A percentile compares a stretch with the other conserved stretches of the same genome.
Conservation (phyloP, 2,888 invertebrate species). For the Lasius fuliginosus region DNA sequence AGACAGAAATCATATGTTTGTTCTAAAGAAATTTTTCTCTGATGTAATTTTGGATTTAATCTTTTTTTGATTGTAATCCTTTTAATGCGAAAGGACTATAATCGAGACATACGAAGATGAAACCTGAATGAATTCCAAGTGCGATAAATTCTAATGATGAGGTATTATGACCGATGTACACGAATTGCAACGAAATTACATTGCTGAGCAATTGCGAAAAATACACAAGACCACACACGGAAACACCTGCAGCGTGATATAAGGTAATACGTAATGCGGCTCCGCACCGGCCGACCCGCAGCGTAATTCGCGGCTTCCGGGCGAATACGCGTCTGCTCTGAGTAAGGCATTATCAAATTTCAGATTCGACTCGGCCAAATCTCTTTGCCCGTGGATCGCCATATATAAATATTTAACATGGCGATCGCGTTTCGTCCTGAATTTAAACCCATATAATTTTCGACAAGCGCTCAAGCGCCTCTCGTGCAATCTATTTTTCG, state of each 20-base stretch:
- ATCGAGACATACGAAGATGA: neutral
- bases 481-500: neutral
- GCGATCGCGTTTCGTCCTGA: constrained; percentile 76
- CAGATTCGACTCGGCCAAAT: constrained; percentile 83
- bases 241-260: constrained; percentile 76
- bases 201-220: constrained; percentile 47
- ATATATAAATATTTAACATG: constrained; percentile 83
- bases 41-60: neutral
- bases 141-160: neutral
- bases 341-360: constrained; percentile 86
- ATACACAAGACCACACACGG: constrained; percentile 76
- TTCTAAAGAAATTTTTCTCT: neutral
- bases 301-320: constrained; percentile 84
- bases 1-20: neutral
- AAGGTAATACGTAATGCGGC: constrained; percentile 73
- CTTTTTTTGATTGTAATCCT: neutral
- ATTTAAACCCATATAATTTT: constrained; percentile 70
- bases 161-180: neutral
- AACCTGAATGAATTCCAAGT: neutral
- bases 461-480: neutral
- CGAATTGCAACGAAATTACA: neutral
- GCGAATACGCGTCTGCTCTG: constrained; percentile 80
- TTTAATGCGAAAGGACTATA: neutral
- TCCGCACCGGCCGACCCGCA: constrained; percentile 64
- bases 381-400: constrained; percentile 65